Percentiles rank a stretch among this genome's conserved stretches.
phyloP scores from a whole-genome alignment of 2,113 vertebrate genomes.

The Pleuronectes platessa region DNA sequence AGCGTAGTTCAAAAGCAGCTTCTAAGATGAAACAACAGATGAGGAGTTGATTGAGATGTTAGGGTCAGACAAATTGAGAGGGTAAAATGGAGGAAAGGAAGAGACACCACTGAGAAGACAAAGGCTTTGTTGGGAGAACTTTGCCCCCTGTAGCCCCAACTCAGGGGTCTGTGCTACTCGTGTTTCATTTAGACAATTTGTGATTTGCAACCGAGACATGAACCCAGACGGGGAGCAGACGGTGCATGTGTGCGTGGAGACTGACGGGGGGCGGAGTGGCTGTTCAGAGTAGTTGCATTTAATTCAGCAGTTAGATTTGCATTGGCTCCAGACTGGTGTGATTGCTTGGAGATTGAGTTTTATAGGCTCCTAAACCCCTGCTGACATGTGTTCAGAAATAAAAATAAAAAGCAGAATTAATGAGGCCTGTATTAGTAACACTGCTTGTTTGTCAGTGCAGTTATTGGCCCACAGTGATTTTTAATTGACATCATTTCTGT shows the following conservation, averaged over 20 bases:
- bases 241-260: not conserved
- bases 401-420: not conserved
- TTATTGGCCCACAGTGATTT: not conserved
- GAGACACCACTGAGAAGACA: not conserved
- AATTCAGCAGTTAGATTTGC: slow-evolving; percentile 28
- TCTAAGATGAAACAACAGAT: not conserved
- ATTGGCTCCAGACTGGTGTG: slow-evolving; percentile 4
- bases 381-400: not conserved
- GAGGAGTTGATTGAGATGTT: not conserved
- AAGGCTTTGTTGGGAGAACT: not conserved
- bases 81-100: not conserved
- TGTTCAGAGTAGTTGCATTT: slow-evolving; percentile 16
- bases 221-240: slow-evolving; percentile 3
- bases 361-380: not conserved
- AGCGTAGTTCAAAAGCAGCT: not conserved
- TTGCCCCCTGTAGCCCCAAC: not conserved
- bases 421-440: not conserved
- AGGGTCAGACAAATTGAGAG: not conserved
- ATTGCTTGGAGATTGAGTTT: slow-evolving; percentile 24
- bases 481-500: not conserved
- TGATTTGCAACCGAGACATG: slow-evolving; percentile 17
- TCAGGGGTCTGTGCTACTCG: not conserved
- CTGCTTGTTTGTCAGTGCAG: not conserved
- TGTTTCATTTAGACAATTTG: slow-evolving; percentile 15
- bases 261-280: not conserved